Base-by-base conservation (phyloP, 2,113 vertebrate species). In the Glaucomys volans region DNA sequence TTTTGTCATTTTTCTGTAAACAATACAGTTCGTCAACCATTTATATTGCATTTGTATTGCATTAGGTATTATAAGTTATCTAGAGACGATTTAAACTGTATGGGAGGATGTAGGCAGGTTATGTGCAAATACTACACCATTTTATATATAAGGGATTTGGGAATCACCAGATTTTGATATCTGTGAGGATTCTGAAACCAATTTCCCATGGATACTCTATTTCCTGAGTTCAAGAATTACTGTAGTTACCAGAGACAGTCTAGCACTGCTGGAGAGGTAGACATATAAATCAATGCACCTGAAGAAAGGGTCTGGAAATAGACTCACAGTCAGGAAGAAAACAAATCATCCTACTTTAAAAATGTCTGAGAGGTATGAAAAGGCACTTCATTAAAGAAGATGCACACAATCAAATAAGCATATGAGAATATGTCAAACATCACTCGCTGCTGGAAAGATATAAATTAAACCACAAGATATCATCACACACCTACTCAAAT, bases 381-480 rank as follows among this genome's bases (percentile, higher is more conserved):
- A 84, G 40, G 35, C 24, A 66, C 1, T 24, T 71, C 26, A n/a
- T 50, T 82, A 47, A 5, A 75, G 22, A 75, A 94, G 20, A 85
- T 84, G 67, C 2, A 42, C 17, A 42, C 40, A 69, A 35, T 40
- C 22, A 83, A 84, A 59, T 35, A 84, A 77, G 50, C 50, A 79
- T 77, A 85, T 88, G 59, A 92, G 76, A 76, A 83, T 59, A 83
- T 12, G 26, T 88, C 76, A 79, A 77, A 83, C 47, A 83, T 92
- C 22, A 37, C 24, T 89, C 62, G 40, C 50, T 40, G 84, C 8
- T 88, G 30, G 77, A 22, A 35, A 83, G 8, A 83, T 59, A 14
- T 47, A 67, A 82, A 83, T 69, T 42, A 76, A 40, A 54, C 20
- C 40, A n/a, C 20, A 59, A 24, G 57, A 26, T 59, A 59, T 59